Evolutionary conservation across 2,113 vertebrate species (phyloP).

Genomic region (Perca schrenkii): DNA sequence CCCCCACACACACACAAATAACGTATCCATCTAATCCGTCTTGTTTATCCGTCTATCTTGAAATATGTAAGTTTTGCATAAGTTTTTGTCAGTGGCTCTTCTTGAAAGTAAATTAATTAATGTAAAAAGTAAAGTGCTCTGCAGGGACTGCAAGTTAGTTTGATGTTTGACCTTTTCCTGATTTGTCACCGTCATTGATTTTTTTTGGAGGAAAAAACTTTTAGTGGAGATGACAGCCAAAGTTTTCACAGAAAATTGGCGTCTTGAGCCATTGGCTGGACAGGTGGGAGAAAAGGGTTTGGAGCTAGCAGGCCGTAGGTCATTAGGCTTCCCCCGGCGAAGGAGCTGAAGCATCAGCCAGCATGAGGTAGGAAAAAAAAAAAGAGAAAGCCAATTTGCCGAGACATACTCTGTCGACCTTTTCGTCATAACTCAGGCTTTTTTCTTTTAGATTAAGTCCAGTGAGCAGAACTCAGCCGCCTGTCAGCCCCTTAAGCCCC

Average conservation of each 20-base stretch:
- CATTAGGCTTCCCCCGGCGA: conserved; percentile 64
- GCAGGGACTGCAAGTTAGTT: background rate
- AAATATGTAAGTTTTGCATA: background rate
- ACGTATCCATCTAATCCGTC: background rate
- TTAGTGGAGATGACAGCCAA: background rate
- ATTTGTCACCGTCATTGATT: background rate
- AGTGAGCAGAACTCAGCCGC: conserved; percentile 68
- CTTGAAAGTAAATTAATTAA: too few relatives aligned
- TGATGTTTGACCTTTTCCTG: background rate
- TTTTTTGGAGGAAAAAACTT: background rate
- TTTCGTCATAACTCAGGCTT: conserved; percentile 72
- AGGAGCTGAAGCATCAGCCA: conserved; percentile 55
- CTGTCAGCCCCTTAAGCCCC: conserved; percentile 69
- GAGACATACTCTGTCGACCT: conserved; percentile 72
- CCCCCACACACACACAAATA: background rate
- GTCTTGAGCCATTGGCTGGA: background rate
- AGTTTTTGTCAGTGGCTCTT: background rate
- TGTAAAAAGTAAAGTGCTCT: background rate
- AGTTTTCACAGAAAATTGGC: conserved; percentile 26
- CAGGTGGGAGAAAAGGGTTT: conserved; percentile 55
- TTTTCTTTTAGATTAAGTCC: conserved; percentile 77
- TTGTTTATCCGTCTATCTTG: background rate
- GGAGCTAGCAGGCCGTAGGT: conserved; percentile 60
- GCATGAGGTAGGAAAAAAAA: conserved; percentile 31
- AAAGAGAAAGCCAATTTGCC: conserved; percentile 71